Conservation (phyloP, 2,888 invertebrate genomes). For the Unio delphinus region DNA sequence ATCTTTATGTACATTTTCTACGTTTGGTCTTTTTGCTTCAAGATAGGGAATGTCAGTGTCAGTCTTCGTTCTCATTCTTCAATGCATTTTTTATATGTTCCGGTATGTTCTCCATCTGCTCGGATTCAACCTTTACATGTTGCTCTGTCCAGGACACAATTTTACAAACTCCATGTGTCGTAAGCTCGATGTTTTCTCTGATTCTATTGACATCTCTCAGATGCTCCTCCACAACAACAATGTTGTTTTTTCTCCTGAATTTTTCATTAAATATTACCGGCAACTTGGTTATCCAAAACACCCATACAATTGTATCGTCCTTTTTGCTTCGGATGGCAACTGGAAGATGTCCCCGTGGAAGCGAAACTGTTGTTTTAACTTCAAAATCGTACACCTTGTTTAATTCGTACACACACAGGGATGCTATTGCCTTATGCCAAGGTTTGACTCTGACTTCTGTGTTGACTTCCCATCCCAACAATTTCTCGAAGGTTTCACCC, state of each 20-base stretch:
- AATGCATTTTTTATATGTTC: too few relatives aligned
- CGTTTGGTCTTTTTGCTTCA: too few relatives aligned
- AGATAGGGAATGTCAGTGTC: too few relatives aligned
- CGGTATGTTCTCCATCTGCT: too few relatives aligned
- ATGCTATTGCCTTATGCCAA: conserved; percentile 31
- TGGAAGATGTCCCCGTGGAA: conserved; percentile 30
- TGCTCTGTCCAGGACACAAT: conserved; percentile 39
- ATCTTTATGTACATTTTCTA: too few relatives aligned
- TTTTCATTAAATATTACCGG: conserved; percentile 21
- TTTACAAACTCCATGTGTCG: conserved; percentile 33
- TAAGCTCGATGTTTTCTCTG: conserved; percentile 20
- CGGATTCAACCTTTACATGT: conserved; percentile 30
- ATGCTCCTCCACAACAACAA: neutral
- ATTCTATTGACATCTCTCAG: conserved; percentile 1
- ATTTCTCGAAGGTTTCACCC: conserved; percentile 30
- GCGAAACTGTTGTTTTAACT: conserved; percentile 33
- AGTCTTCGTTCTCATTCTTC: too few relatives aligned
- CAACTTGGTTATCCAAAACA: conserved; percentile 26
- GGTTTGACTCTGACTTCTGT: conserved; percentile 32
- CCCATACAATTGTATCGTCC: conserved; percentile 27
- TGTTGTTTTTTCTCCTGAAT: conserved; percentile 9
- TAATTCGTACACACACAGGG: conserved; percentile 29
- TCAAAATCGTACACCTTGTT: conserved; percentile 30
- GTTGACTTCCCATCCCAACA: conserved; percentile 37
- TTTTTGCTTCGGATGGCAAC: conserved; percentile 26